Evolutionary conservation across 2,113 vertebrate genomes (phyloP).

Genomic region (Oryctolagus cuniculus): DNA sequence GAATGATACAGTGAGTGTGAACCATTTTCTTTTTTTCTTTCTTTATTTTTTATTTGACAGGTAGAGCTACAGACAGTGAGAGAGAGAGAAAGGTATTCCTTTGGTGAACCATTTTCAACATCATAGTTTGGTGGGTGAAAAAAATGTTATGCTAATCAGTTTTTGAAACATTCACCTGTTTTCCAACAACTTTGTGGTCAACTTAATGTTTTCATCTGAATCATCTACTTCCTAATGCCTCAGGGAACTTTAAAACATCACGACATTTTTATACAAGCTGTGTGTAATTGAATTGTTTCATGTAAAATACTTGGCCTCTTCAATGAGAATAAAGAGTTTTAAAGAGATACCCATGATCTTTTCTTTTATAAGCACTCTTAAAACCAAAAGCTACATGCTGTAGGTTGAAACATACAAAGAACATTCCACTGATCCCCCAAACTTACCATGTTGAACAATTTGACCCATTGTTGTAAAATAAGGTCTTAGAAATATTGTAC

Average conservation of each 20-base stretch:
- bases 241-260: slow-evolving; percentile 48
- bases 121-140: background rate
- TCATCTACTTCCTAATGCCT: background rate
- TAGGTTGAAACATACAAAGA: background rate
- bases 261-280: background rate
- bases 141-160: background rate
- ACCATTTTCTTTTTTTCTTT: background rate
- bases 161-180: slow-evolving; percentile 35
- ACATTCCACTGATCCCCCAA: background rate
- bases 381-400: slow-evolving; percentile 13
- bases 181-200: background rate
- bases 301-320: slow-evolving; percentile 41
- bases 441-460: slow-evolving; percentile 9
- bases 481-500: background rate
- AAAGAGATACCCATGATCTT: background rate
- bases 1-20: slow-evolving; percentile 56
- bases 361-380: slow-evolving; percentile 15
- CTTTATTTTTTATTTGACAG: too few species aligned
- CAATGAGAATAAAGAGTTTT: background rate
- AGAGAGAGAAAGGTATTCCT: too few species aligned
- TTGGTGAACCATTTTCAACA: background rate
- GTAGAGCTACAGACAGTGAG: too few species aligned
- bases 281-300: background rate
- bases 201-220: slow-evolving; percentile 55
- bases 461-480: background rate